Evolutionary conservation across 2,888 invertebrate species (phyloP), one percentile per base, ranked within the genome.

Genomic region (Antheraea yamamai): DNA sequence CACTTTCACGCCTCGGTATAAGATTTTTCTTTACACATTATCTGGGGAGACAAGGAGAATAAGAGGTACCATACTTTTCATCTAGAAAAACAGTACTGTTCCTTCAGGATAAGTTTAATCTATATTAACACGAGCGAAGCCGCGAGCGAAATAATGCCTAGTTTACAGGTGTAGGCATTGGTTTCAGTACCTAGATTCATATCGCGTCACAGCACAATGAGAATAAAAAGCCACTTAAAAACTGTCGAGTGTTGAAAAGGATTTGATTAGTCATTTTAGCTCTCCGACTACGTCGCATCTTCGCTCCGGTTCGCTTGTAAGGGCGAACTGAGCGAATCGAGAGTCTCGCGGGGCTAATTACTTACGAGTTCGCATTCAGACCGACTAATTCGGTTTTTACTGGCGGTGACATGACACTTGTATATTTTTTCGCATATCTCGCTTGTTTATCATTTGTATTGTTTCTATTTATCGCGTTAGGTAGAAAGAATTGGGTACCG

Each of bases 181-280:
- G 55, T 20, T 68, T 23, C 74, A 74, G 72, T 72, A 72, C 66
- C 85, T 88, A 89, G 85, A 66, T 66, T 66, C 83, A 88, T 91
- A 91, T 92, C 91, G 92, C 93, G 93, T 89, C 89, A 92, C 87
- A 85, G 87, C 88, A 94, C 92, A 94, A 93, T 94, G 90, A 87
- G 89, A 92, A 93, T 92, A 93, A 93, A 93, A 93, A 91, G 88
- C 81, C 88, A 82, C 93, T 92, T 86, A 86, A 92, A 91, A 85
- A 79, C 89, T 89, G 91, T 87, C 83, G 91, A 91, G 92, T 88
- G 93, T 88, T 88, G 90, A 88, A 91, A 92, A 92, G 92, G 93
- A 95, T 95, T 95, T 95, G 95, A 95, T 95, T 95, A 95, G 94
- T 92, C 93, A 93, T 93, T 94, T 94, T 92, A 88, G 91, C 92